Conservation (phyloP, 2,113 vertebrate genomes). For the Siniperca chuatsi region DNA sequence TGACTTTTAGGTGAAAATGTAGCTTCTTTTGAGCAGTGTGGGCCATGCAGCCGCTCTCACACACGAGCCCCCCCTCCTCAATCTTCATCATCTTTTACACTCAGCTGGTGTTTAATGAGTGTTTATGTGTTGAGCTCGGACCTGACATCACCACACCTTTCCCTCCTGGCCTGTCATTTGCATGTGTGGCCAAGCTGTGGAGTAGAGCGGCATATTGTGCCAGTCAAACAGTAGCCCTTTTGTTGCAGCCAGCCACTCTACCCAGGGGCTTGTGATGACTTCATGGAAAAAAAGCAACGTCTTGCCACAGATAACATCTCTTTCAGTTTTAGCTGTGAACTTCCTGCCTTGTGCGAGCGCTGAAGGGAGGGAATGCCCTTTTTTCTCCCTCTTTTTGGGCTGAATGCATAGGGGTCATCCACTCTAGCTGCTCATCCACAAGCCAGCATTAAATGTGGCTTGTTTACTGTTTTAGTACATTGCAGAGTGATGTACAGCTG, state of each 20-base stretch:
- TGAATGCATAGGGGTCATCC: neutral
- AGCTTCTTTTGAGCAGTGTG: neutral
- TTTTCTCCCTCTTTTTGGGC: conserved; percentile 4
- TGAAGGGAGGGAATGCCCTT: conserved; percentile 79
- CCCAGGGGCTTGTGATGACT: conserved; percentile 79
- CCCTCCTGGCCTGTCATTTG: conserved; percentile 71
- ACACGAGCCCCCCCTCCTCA: accelerated
- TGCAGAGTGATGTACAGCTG: conserved; percentile 42
- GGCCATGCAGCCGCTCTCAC: neutral
- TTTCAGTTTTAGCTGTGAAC: conserved; percentile 82
- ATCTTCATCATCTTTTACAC: neutral
- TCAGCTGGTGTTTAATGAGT: conserved; percentile 15
- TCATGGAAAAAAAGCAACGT: conserved; percentile 87
- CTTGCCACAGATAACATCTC: conserved; percentile 83
- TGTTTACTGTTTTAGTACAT: conserved; percentile 12
- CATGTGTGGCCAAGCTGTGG: conserved; percentile 74
- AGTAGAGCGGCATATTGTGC: conserved; percentile 71
- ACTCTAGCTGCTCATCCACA: neutral
- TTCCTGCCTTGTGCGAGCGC: conserved; percentile 80
- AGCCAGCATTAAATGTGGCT: neutral
- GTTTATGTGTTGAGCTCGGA: neutral
- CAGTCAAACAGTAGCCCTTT: conserved; percentile 75
- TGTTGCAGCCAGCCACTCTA: conserved; percentile 68
- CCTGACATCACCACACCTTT: conserved; percentile 63
- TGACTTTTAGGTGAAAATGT: neutral